Conservation (phyloP, 2,797 vertebrate genomes). For the Sciaenops ocellatus region DNA sequence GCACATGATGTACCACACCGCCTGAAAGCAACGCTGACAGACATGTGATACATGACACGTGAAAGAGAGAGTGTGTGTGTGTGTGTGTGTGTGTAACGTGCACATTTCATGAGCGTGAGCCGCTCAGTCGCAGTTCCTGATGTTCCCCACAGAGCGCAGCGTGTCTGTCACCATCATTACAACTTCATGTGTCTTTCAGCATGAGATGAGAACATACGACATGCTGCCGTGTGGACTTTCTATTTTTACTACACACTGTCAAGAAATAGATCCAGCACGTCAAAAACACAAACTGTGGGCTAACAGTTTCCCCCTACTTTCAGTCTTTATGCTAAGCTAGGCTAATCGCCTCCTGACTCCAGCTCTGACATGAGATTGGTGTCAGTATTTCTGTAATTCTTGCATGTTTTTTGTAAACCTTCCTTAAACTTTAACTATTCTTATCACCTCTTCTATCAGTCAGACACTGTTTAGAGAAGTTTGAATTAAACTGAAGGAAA, state of each 20-base stretch:
- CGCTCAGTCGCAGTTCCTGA: neutral
- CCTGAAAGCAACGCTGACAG: neutral
- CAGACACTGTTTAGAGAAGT: too few species aligned
- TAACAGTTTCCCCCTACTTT: neutral
- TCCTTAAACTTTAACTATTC: too few species aligned
- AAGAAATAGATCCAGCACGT: neutral
- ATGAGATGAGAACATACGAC: too few species aligned
- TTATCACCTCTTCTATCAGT: too few species aligned
- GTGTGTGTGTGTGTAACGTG: conserved; percentile 1
- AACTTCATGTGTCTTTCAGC: too few species aligned
- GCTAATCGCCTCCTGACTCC: too few species aligned
- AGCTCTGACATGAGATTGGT: too few species aligned
- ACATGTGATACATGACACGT: too few species aligned
- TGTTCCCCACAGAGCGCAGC: conserved; percentile 17
- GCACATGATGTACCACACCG: conserved; percentile 1
- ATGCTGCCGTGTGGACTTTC: too few species aligned
- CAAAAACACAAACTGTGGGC: neutral
- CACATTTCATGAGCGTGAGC: neutral
- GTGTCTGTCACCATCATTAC: neutral
- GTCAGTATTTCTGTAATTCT: too few species aligned
- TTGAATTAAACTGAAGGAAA: neutral
- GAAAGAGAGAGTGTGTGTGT: neutral
- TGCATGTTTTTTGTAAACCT: too few species aligned
- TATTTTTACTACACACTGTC: neutral
- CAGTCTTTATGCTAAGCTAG: too few species aligned